Base-by-base conservation (phyloP, 2,888 invertebrate species). In the Tortrix viridana region DNA sequence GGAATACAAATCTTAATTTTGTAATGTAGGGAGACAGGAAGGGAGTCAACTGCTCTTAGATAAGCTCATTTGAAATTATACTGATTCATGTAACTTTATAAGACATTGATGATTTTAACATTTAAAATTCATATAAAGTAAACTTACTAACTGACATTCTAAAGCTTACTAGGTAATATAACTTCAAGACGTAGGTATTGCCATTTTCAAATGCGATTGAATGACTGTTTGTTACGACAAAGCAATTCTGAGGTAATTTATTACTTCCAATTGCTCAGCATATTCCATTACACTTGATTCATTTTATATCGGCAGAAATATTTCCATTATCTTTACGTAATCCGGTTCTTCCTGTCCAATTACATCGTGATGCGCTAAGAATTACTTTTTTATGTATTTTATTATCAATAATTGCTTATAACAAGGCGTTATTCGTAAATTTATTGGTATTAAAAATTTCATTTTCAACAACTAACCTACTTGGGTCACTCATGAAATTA, bases 191-290 rank as follows among this genome's bases (percentile, higher is more conserved):
- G 22, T 50, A 32, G 14, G 22, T 20, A 44, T 26, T 32, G 41
- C 23, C n/a, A 19, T 37, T 26, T 43, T 41, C 23, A 56, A 46
- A 52, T 50, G 43, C 9, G 50, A 62, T 57, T 46, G 52, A 52
- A 57, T 62, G 23, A 62, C 56, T 49, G n/a, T 56, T 26, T 52
- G 52, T 62, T 62, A 62, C 56, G 41, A 50, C 56, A 62, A 57
- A 50, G 23, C 50, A 46, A 62, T 62, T 62, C 49, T 16, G 20
- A 56, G 19, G 41, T 37, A 46, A 55, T 44, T 49, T 61, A 48
- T 61, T 49, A 44, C 55, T 22, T 50, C 38, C 22, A 18, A 49
- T 61, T 55, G 55, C 60, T 55, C 43, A 56, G 19, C 32, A 12
- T 44, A 56, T 26, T 56, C 37, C 44, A 50, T 62, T 44, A 26